Base-by-base conservation (phyloP, 1,140 invertebrate species). In the Ptiloglossa arizonensis region DNA sequence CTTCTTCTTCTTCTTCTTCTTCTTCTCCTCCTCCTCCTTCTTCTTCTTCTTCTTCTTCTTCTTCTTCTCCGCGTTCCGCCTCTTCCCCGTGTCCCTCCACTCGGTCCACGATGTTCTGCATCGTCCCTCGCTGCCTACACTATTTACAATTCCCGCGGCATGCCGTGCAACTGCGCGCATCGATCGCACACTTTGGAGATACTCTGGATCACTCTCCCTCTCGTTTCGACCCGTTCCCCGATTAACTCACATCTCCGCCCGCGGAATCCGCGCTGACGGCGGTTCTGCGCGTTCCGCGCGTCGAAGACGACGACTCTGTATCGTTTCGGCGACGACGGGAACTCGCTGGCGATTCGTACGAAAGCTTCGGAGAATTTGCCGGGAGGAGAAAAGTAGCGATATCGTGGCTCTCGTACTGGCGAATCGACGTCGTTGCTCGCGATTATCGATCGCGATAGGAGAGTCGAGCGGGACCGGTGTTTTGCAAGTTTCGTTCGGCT, bases 111-210 rank as follows among this genome's bases (percentile, higher is more conserved):
- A 80, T 60, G 64, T 76, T 62, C 41, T 22, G 48, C 69, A 71
- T 64, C 17, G 44, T 62, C 68, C 38, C 60, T 50, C 46, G 69
- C 52, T 70, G 52, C 46, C 68, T 46, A 69, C 63, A 63, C 82
- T 85, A 85, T 85, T 85, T 85, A 83, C 83, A 85, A 85, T 85
- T 80, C 81, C 80, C 81, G 52, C 69, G 69, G 57, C 64, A 70
- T 70, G 54, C 63, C 44, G 46, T 63, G 81, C 69, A 69, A 83
- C 80, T 69, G 74, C 80, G 64, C 69, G 67, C 63, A 79, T 72
- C 63, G 38, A 29, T 46, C 27, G 54, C 67, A 32, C 73, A 59
- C 68, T 71, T 44, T 57, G 17, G 48, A 24, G 46, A 0, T 29
- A 68, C 64, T 78, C 48, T 62, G 70, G 73, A 77, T 69, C 70